Conservation (phyloP, 2,113 vertebrate species). For the Puntigrus tetrazona region DNA sequence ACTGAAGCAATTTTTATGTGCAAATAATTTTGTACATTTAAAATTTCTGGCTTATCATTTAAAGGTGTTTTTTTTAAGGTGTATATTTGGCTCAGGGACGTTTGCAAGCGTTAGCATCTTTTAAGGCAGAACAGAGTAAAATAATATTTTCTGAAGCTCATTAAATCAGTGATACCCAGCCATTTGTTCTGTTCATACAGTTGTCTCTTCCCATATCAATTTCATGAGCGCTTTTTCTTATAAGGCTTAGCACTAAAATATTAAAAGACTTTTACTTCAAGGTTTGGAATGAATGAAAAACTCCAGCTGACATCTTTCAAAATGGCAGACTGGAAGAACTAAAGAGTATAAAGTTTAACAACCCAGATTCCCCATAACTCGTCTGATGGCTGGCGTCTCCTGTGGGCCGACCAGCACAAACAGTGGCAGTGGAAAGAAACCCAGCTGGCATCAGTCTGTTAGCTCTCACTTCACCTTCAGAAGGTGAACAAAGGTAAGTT, state of each 20-base stretch:
- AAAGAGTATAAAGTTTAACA: conserved; percentile 24
- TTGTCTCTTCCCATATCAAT: neutral
- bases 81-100: neutral
- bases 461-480: neutral
- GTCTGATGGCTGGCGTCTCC: neutral
- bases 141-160: neutral
- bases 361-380: conserved; percentile 7
- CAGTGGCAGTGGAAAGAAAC: neutral
- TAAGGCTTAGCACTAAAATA: neutral
- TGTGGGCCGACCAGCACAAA: neutral
- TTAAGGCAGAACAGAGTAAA: neutral
- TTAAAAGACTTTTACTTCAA: neutral
- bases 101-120: neutral
- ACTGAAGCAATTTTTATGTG: neutral
- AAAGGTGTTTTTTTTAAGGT: neutral
- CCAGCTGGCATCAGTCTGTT: neutral
- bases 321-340: conserved; percentile 19
- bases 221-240: neutral
- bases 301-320: conserved; percentile 1
- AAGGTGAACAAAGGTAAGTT: neutral
- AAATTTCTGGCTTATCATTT: neutral
- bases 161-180: neutral
- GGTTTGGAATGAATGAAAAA: conserved; percentile 4
- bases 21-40: neutral
- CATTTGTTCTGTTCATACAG: neutral